Percentiles rank a stretch among this genome's conserved stretches.
phyloP scores from a whole-genome alignment of 2,113 vertebrate species.

The Cervus canadensis region DNA sequence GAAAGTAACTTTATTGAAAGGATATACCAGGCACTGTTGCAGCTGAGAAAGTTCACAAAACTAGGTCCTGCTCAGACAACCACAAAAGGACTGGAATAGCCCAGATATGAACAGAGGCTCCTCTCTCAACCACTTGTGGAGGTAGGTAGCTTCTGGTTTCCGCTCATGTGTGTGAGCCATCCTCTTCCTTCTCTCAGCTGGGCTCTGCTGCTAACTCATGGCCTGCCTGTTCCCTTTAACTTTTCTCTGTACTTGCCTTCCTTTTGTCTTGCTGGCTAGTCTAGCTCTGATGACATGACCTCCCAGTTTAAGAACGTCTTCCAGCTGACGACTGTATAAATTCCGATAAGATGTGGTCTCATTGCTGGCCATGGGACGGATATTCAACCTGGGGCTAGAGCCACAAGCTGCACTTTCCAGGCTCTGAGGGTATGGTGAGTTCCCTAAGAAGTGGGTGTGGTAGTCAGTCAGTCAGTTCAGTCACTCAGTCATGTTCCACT shows the following conservation, averaged over 20 bases:
- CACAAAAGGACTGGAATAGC: not conserved
- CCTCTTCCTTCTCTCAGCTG: not conserved
- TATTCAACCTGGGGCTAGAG: not conserved
- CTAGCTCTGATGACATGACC: not conserved
- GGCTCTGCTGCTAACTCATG: not conserved
- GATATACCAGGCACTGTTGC: not conserved
- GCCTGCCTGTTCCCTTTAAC: not conserved
- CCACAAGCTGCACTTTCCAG: not conserved
- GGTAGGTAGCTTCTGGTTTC: not conserved
- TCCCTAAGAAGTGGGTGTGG: not conserved
- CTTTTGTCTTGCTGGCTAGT: not conserved
- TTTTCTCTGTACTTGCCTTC: not conserved
- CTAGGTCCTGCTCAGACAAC: not conserved
- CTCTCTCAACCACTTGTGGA: not conserved
- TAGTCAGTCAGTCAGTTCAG: not conserved
- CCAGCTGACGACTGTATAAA: not conserved
- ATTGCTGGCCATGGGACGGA: not conserved
- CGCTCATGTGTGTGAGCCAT: not conserved
- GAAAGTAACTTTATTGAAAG: not conserved
- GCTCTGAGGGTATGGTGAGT: not conserved
- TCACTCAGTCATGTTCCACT: too few species aligned
- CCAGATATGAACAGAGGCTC: not conserved
- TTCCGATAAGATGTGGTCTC: not conserved
- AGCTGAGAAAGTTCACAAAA: not conserved
- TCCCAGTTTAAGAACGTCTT: not conserved